Percentiles rank a stretch among this genome's conserved stretches.
These are phyloP conservation scores for Elgaria multicarinata DNA, from an alignment of 2,113 vertebrate species.

Conservation along the genomic window DNA sequence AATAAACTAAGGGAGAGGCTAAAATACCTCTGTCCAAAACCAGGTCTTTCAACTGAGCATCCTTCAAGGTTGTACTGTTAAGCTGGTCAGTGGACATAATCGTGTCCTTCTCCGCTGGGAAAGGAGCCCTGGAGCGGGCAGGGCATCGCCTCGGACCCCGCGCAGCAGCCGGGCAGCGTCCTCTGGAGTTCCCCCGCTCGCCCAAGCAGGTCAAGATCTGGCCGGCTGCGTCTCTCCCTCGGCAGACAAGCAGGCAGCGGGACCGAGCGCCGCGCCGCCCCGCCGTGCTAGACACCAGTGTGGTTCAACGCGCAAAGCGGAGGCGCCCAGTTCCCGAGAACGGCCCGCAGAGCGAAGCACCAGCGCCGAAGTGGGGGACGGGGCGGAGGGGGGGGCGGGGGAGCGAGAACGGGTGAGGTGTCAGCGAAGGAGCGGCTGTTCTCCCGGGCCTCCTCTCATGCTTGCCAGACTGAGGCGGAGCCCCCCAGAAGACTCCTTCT, in stretches of 20 bases:
- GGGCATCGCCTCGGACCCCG: conserved; percentile 62
- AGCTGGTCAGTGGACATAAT: conserved; percentile 79
- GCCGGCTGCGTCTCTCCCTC: background rate
- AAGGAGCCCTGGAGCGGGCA: conserved; percentile 48
- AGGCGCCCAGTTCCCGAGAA: conserved; percentile 51
- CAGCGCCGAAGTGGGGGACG: background rate
- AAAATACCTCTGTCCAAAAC: conserved; percentile 79
- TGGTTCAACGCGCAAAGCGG: conserved; percentile 43
- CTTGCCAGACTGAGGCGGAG: conserved; percentile 21
- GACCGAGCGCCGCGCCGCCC: conserved; percentile 30
- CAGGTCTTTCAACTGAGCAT: conserved; percentile 77
- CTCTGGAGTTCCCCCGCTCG: background rate
- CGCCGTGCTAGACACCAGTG: conserved; percentile 43
- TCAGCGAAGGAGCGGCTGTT: conserved; percentile 35
- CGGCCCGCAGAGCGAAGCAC: conserved; percentile 37
- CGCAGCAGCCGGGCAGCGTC: conserved; percentile 2
- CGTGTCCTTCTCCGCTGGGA: conserved; percentile 50
- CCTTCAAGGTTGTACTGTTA: conserved; percentile 77
- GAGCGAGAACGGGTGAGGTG: background rate
- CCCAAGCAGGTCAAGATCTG: background rate
- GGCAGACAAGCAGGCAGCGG: background rate
- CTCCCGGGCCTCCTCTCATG: background rate
- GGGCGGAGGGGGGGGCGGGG: background rate
- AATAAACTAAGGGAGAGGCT: background rate
- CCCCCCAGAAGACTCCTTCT: conserved; percentile 1